Conservation (phyloP, 2,113 vertebrate species). For the Ophiodon elongatus region DNA sequence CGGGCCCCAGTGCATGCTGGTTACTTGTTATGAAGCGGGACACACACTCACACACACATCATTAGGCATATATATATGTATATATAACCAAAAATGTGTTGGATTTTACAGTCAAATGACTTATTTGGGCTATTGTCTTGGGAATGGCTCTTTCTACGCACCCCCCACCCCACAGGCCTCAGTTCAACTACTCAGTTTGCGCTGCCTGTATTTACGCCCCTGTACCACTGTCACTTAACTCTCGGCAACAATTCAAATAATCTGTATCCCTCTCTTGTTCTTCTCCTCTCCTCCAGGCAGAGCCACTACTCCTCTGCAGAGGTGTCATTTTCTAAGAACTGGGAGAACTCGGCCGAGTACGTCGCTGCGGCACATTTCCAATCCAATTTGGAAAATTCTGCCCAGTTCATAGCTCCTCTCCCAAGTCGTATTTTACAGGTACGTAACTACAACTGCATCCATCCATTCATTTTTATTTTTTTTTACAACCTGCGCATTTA, state of each 20-base stretch:
- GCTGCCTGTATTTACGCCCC: too few species aligned
- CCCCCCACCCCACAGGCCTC: too few species aligned
- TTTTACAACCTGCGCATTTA: neutral
- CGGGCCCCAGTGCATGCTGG: too few species aligned
- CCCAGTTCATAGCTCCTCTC: slow-evolving; percentile 65
- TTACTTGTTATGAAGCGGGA: too few species aligned
- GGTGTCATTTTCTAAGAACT: slow-evolving; percentile 62
- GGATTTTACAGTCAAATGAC: too few species aligned
- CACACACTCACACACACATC: too few species aligned
- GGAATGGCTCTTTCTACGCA: too few species aligned
- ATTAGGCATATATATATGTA: too few species aligned
- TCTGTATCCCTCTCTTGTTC: neutral
- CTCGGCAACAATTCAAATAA: neutral
- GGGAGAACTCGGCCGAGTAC: slow-evolving; percentile 71
- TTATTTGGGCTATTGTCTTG: too few species aligned
- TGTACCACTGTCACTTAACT: neutral
- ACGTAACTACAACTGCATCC: neutral
- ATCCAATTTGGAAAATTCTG: slow-evolving; percentile 61
- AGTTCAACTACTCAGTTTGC: too few species aligned
- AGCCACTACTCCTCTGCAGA: slow-evolving; percentile 71
- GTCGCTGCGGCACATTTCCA: slow-evolving; percentile 71
- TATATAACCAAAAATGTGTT: too few species aligned
- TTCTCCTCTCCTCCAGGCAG: slow-evolving; percentile 53
- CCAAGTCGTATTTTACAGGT: slow-evolving; percentile 75
- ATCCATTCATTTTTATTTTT: neutral